phyloP scores from a whole-genome alignment of 1,140 invertebrate genomes.

The Drosophila navojoa region DNA sequence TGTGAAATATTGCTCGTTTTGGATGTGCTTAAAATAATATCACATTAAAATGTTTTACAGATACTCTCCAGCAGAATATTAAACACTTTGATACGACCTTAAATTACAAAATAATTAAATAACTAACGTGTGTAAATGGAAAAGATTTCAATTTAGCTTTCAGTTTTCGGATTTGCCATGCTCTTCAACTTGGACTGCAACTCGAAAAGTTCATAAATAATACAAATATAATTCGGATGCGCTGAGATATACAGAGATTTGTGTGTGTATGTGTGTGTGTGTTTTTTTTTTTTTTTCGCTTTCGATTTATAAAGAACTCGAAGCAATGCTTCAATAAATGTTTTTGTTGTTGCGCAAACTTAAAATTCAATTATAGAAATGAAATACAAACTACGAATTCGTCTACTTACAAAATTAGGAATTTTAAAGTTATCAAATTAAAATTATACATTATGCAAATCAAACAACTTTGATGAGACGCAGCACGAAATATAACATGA shows the following conservation, averaged over 20 bases:
- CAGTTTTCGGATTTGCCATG: not conserved
- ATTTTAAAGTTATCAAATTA: conserved; percentile 24
- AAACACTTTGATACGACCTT: conserved; percentile 58
- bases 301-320: conserved; percentile 1
- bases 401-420: conserved; percentile 35
- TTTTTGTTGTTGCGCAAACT: conserved; percentile 22
- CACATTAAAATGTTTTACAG: conserved; percentile 69
- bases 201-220: conserved; percentile 14
- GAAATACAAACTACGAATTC: conserved; percentile 38
- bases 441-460: conserved; percentile 32
- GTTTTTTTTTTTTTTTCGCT: conserved; percentile 3
- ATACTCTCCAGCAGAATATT: conserved; percentile 15
- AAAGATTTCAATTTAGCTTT: conserved; percentile 11
- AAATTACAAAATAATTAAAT: conserved; percentile 33
- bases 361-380: conserved; percentile 30
- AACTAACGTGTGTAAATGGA: conserved; percentile 43
- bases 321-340: not conserved
- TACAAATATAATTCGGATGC: conserved; percentile 34
- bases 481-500: conserved; percentile 22
- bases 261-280: conserved; percentile 15
- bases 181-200: not conserved
- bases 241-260: conserved; percentile 44
- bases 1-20: conserved; percentile 20
- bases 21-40: conserved; percentile 79
- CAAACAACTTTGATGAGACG: conserved; percentile 23